Conservation (phyloP, 1,140 invertebrate genomes). For the Neodiprion fabricii region DNA sequence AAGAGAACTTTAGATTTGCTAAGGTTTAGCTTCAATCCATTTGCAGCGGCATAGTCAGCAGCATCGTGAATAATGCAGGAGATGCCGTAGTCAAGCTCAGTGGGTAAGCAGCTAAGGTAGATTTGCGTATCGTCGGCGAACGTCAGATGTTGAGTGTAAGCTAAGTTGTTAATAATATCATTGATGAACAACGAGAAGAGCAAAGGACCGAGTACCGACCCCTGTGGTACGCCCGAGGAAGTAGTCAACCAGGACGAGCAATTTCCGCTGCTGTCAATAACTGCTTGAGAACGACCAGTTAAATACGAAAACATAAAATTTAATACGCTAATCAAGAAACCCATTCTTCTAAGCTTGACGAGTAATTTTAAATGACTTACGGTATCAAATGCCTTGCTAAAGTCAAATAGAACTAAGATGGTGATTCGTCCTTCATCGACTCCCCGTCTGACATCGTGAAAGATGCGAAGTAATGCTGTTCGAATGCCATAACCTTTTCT, state of each 20-base stretch:
- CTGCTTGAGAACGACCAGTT: not conserved
- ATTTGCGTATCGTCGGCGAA: not conserved
- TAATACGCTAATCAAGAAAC: not conserved
- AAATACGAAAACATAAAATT: not conserved
- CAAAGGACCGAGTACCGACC: not conserved
- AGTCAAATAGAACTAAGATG: constrained; percentile 8
- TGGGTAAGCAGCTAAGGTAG: not conserved
- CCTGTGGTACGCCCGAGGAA: not conserved
- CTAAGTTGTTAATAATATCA: not conserved
- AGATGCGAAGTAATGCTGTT: not conserved
- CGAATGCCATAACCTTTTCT: not conserved
- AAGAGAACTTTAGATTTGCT: constrained; percentile 1
- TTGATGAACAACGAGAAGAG: not conserved
- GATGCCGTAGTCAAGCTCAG: not conserved
- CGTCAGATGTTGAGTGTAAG: not conserved
- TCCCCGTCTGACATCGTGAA: not conserved
- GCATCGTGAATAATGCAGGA: not conserved
- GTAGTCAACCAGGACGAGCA: not conserved
- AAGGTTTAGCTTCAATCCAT: constrained; percentile 5
- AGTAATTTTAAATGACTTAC: not conserved
- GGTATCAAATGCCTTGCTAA: constrained; percentile 4
- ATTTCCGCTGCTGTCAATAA: not conserved
- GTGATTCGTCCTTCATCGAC: not conserved
- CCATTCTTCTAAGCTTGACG: not conserved
- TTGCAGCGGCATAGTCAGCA: not conserved